A percentile compares a stretch with the other conserved stretches of the same genome.
Conservation (phyloP, 2,113 vertebrate species). For the Irena cyanogastra region DNA sequence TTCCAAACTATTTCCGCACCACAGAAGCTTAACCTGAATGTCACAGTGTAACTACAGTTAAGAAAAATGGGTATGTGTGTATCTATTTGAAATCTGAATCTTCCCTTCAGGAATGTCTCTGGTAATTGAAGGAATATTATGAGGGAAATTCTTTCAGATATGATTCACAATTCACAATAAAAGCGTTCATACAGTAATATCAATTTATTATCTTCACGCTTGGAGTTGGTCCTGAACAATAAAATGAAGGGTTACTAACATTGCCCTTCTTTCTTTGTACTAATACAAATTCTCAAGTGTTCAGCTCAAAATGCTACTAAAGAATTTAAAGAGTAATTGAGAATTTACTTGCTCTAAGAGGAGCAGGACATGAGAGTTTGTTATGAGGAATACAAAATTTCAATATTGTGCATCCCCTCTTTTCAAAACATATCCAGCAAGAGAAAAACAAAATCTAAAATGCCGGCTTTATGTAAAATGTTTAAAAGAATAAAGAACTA, state of each 20-base stretch:
- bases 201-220: not conserved
- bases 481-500: not conserved
- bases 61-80: not conserved
- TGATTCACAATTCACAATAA: not conserved
- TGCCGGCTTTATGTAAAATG: not conserved
- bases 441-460: not conserved
- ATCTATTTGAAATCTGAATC: not conserved
- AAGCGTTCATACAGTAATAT: not conserved
- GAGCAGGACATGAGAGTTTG: not conserved
- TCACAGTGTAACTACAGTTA: not conserved
- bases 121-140: not conserved
- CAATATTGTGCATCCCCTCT: not conserved
- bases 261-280: not conserved
- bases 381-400: not conserved
- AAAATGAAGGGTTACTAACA: not conserved
- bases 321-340: not conserved
- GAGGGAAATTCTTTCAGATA: not conserved
- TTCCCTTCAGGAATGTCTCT: not conserved
- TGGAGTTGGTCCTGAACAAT: not conserved
- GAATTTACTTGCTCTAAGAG: not conserved
- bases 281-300: not conserved
- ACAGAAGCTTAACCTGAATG: not conserved
- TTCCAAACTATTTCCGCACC: not conserved
- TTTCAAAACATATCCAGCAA: not conserved
- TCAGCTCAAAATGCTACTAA: not conserved